These are phyloP conservation scores for Australoheros scitulus DNA, from an alignment of 2,113 vertebrate species.

Conservation along the genomic window DNA sequence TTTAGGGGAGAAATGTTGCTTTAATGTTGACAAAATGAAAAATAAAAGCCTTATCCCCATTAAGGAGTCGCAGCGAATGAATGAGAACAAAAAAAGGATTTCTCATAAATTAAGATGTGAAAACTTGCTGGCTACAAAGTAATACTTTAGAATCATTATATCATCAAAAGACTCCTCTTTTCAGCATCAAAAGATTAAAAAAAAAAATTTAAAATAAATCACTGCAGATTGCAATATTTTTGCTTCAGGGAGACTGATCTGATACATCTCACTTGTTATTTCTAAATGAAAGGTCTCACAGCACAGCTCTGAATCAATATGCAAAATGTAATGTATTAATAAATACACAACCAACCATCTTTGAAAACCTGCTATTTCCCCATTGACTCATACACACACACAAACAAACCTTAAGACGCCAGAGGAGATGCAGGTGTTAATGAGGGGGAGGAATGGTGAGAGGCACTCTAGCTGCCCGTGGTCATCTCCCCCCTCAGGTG, in stretches of 20 bases:
- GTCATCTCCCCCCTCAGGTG: slow-evolving; percentile 33
- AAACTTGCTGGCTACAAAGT: background rate
- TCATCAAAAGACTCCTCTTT: slow-evolving; percentile 5
- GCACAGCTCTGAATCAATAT: slow-evolving; percentile 14
- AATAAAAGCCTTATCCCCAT: background rate
- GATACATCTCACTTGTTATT: background rate
- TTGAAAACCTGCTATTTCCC: background rate
- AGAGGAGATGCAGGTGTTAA: slow-evolving; percentile 70
- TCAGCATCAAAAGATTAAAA: background rate
- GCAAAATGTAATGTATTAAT: background rate
- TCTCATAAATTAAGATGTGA: background rate
- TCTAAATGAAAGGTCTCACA: background rate
- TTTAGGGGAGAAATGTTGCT: background rate
- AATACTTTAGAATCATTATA: background rate
- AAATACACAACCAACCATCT: background rate
- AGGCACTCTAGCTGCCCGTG: slow-evolving; percentile 41
- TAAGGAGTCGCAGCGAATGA: background rate
- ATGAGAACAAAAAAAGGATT: background rate
- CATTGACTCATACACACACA: background rate
- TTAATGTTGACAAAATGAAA: background rate
- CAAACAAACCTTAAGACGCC: slow-evolving; percentile 59
- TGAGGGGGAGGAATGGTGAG: slow-evolving; percentile 57
- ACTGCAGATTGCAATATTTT: background rate
- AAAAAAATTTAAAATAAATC: background rate
- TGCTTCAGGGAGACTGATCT: background rate